phyloP scores from a whole-genome alignment of 64 coral and sea anemone genomes.

The Porites lutea region DNA sequence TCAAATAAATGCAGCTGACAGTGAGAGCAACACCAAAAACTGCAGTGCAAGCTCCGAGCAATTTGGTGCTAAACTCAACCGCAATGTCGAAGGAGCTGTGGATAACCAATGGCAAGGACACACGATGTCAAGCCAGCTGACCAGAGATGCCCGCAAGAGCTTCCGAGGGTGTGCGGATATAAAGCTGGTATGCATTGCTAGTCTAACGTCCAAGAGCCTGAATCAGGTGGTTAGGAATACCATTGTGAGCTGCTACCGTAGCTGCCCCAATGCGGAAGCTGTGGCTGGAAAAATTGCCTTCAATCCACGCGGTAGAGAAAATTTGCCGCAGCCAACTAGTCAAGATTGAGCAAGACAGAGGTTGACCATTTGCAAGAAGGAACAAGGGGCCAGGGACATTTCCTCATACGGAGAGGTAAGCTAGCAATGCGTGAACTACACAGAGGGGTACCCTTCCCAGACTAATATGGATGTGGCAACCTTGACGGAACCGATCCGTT shows the following conservation, averaged over 20 bases:
- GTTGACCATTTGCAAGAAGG: neutral
- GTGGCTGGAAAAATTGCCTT: too few species aligned
- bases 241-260: too few species aligned
- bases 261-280: too few species aligned
- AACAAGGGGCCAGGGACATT: slow-evolving; percentile 49
- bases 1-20: slow-evolving; percentile 2
- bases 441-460: slow-evolving; percentile 20
- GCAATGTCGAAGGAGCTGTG: too few species aligned
- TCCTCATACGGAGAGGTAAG: slow-evolving; percentile 3
- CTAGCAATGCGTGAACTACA: neutral
- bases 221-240: too few species aligned
- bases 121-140: slow-evolving; percentile 9
- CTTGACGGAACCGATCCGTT: slow-evolving; percentile 53
- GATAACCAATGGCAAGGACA: neutral
- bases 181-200: slow-evolving; percentile 7
- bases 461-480: slow-evolving; percentile 46
- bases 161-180: neutral
- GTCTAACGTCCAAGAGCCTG: neutral
- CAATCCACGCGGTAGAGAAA: neutral
- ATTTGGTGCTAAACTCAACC: too few species aligned
- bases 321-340: slow-evolving; percentile 41
- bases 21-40: neutral
- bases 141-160: neutral
- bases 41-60: neutral
- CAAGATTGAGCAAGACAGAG: slow-evolving; percentile 11